Conservation (phyloP, 2,113 vertebrate species). For the Martes martes region DNA sequence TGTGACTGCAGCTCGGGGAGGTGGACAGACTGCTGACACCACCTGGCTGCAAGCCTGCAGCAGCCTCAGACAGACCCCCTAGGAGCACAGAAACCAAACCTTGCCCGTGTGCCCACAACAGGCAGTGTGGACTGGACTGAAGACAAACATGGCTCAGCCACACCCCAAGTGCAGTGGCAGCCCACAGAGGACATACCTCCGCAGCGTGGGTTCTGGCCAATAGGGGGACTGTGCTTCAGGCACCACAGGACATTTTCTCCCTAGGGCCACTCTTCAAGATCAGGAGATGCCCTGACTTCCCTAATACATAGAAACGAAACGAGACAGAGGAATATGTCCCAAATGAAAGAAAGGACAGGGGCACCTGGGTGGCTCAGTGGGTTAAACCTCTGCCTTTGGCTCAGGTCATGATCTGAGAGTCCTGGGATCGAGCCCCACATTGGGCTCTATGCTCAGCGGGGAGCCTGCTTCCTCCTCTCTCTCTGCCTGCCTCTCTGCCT, state of each 20-base stretch:
- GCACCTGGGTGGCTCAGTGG: too few relatives aligned
- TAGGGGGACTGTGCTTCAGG: background rate
- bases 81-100: background rate
- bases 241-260: background rate
- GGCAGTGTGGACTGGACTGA: background rate
- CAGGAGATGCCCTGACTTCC: background rate
- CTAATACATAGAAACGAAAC: background rate
- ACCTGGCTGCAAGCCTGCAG: background rate
- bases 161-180: background rate
- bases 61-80: background rate
- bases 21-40: background rate
- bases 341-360: background rate
- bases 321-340: background rate
- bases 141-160: background rate
- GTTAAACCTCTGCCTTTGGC: too few relatives aligned
- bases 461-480: too few relatives aligned
- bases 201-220: background rate
- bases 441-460: too few relatives aligned
- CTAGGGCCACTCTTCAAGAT: background rate
- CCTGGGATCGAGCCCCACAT: too few relatives aligned
- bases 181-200: background rate
- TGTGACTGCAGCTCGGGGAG: background rate
- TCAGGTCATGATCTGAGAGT: too few relatives aligned
- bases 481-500: too few relatives aligned
- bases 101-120: background rate